Conservation (phyloP, 1,140 invertebrate genomes). For the Drosophila littoralis region DNA sequence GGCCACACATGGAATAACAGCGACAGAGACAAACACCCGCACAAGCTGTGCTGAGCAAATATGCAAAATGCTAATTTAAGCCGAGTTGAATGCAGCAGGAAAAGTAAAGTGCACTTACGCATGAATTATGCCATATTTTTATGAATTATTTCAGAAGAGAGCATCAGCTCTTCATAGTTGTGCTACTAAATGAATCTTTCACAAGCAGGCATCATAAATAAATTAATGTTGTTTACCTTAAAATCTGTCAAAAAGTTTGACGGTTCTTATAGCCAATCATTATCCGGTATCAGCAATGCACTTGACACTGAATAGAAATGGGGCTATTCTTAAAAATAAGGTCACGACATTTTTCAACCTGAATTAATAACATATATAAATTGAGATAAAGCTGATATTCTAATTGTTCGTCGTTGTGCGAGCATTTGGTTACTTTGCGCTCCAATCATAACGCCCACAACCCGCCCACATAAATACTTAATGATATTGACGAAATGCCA, state of each 20-base stretch:
- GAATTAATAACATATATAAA: no score
- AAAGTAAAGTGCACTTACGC: conserved; percentile 32
- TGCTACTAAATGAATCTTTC: neutral
- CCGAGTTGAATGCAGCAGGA: conserved; percentile 35
- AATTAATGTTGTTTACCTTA: no score
- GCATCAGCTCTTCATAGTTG: neutral
- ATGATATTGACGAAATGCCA: conserved; percentile 40
- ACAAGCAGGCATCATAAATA: neutral
- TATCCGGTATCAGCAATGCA: no score
- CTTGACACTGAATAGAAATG: no score
- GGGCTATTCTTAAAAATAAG: no score
- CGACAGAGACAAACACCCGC: conserved; percentile 13
- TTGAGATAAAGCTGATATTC: neutral
- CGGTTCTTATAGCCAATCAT: no score
- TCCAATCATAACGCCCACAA: conserved; percentile 1
- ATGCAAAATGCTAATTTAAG: conserved; percentile 45
- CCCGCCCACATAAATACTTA: conserved; percentile 38
- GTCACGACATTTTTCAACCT: no score
- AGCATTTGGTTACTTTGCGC: neutral
- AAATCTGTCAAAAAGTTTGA: no score
- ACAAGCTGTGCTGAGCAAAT: conserved; percentile 18
- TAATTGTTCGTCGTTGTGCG: conserved; percentile 8
- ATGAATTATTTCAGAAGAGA: conserved; percentile 17
- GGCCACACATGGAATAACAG: conserved; percentile 60
- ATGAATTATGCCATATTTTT: conserved; percentile 24